Percentiles rank a stretch among this genome's conserved stretches.
These are phyloP conservation scores for Arvicanthis niloticus DNA, from an alignment of 2,113 vertebrate genomes.

Conservation along the genomic window DNA sequence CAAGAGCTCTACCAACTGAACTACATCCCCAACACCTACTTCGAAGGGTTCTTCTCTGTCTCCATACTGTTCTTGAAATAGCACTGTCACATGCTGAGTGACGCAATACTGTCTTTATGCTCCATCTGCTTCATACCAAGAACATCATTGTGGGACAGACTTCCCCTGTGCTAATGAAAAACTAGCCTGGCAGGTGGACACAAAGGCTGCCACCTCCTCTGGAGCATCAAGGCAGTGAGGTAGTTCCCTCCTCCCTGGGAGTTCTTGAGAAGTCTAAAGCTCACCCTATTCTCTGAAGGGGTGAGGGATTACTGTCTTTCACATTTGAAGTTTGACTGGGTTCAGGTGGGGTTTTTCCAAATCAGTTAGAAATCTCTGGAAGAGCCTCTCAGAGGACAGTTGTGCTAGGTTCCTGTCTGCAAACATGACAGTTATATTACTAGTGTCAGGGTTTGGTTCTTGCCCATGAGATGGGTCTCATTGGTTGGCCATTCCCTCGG, in stretches of 20 bases:
- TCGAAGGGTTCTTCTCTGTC: not conserved
- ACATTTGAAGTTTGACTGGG: not conserved
- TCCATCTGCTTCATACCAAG: too few species aligned
- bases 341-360: not conserved
- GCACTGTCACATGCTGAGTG: not conserved
- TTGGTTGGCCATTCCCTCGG: too few species aligned
- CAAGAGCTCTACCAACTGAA: not conserved
- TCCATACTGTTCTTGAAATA: not conserved
- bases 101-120: not conserved
- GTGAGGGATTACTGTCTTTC: not conserved
- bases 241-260: not conserved
- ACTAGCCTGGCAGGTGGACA: not conserved
- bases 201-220: too few species aligned
- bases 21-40: too few species aligned
- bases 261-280: too few species aligned
- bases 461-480: too few species aligned
- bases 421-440: too few species aligned
- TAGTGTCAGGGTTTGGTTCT: too few species aligned
- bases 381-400: not conserved
- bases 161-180: not conserved
- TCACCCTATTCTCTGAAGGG: not conserved
- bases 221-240: accelerated
- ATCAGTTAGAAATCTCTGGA: not conserved
- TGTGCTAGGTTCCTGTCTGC: too few species aligned
- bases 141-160: accelerated